These are phyloP conservation scores for Hyles lineata DNA, from an alignment of 2,888 invertebrate species.

Conservation along the genomic window DNA sequence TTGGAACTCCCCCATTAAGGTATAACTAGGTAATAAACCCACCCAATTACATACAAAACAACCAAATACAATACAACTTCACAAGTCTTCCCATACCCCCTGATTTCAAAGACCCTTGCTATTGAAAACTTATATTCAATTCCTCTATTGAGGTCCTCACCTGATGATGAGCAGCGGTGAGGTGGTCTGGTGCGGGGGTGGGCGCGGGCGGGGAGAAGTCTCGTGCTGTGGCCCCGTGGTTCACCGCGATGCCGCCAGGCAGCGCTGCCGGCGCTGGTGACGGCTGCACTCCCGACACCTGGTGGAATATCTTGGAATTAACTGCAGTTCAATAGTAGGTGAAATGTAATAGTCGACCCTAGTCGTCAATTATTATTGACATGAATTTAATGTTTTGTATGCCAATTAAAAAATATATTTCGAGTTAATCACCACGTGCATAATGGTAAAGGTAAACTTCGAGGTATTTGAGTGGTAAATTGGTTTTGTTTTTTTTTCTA, in stretches of 20 bases:
- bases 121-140: background rate
- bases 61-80: no score
- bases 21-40: no score
- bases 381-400: no score
- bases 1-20: no score
- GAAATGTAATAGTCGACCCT: background rate
- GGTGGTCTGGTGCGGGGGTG: conserved; percentile 71
- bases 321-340: background rate
- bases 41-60: no score
- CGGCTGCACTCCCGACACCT: conserved; percentile 63
- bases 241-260: conserved; percentile 61
- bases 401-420: no score
- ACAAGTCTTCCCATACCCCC: no score
- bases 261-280: conserved; percentile 60
- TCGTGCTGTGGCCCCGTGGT: conserved; percentile 58
- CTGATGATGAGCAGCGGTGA: conserved; percentile 74
- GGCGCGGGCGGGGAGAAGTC: conserved; percentile 79
- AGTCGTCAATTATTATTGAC: no score
- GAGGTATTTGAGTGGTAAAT: no score
- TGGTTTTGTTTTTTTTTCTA: no score
- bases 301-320: conserved; percentile 29
- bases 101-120: background rate
- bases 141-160: conserved; percentile 43
- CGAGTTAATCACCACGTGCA: no score
- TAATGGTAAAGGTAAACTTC: no score